Conservation (phyloP, 92 coral and sea anemone species). For the Chrysogorgia sp. region DNA sequence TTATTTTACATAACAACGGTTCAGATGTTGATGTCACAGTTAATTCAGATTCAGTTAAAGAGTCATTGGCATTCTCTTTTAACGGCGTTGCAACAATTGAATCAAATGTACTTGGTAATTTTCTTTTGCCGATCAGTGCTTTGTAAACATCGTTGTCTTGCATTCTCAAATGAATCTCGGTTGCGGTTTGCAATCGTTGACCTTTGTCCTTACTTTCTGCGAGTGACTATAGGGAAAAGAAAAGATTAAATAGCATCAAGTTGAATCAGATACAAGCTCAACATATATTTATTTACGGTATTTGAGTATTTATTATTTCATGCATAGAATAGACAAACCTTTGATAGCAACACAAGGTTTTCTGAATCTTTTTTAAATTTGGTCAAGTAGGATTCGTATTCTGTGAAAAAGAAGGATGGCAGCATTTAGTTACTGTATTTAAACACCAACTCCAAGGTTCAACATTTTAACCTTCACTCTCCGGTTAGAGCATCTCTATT, state of each 20-base stretch:
- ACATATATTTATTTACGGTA: neutral
- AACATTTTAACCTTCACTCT: too few relatives aligned
- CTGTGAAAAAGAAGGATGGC: conserved; percentile 20
- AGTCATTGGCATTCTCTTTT: neutral
- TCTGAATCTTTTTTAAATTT: conserved; percentile 59
- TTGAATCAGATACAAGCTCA: neutral
- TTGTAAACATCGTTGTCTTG: conserved; percentile 65
- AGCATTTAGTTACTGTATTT: neutral
- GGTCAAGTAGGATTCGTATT: conserved; percentile 51
- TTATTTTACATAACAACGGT: neutral
- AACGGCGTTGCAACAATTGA: conserved; percentile 34
- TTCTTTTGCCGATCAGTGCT: conserved; percentile 57
- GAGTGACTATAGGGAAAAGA: conserved; percentile 50
- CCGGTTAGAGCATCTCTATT: too few relatives aligned
- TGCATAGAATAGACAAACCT: conserved; percentile 42
- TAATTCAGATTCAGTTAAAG: neutral
- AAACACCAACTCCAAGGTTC: too few relatives aligned
- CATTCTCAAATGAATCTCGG: conserved; percentile 57
- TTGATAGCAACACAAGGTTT: conserved; percentile 52
- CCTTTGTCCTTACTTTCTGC: conserved; percentile 61
- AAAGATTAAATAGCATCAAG: neutral
- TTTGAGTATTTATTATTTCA: too few relatives aligned
- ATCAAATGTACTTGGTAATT: conserved; percentile 24
- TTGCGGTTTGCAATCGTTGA: conserved; percentile 58
- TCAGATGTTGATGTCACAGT: neutral